Conservation (phyloP, 2,888 invertebrate species). For the Eupithecia subfuscata region DNA sequence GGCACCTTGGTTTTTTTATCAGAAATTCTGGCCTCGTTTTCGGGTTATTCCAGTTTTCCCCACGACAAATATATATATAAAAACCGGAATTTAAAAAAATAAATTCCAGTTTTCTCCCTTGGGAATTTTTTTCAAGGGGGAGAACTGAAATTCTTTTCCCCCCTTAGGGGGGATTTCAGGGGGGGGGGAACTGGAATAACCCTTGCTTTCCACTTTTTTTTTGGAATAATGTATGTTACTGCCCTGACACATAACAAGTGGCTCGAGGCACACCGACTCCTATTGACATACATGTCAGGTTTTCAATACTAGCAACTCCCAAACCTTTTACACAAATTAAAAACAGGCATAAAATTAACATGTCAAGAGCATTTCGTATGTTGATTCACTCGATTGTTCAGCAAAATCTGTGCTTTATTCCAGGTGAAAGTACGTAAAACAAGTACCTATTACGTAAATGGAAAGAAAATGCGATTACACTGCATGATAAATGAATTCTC, state of each 20-base stretch:
- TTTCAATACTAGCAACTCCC: neutral
- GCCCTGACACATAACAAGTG: no score
- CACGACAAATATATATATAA: no score
- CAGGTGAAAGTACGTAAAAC: constrained; percentile 45
- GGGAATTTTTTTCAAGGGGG: no score
- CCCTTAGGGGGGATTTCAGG: no score
- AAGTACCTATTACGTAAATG: constrained; percentile 52
- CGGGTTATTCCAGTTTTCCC: neutral
- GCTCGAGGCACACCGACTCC: neutral
- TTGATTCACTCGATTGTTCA: constrained; percentile 17
- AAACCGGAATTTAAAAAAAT: no score
- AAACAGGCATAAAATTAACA: constrained; percentile 10
- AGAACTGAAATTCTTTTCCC: no score
- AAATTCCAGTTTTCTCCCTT: no score
- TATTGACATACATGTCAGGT: neutral
- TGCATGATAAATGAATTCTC: constrained; percentile 40
- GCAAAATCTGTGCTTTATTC: constrained; percentile 22
- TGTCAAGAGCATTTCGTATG: constrained; percentile 20
- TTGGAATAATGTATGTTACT: no score
- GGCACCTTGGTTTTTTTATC: neutral
- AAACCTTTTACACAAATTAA: constrained; percentile 3
- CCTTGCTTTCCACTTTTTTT: no score
- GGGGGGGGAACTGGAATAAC: no score
- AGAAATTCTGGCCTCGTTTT: neutral
- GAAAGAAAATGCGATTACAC: constrained; percentile 40